Evolutionary conservation across 2,888 invertebrate species (phyloP), one percentile per base, ranked within the genome.

Genomic region (Drosophila helvetica): DNA sequence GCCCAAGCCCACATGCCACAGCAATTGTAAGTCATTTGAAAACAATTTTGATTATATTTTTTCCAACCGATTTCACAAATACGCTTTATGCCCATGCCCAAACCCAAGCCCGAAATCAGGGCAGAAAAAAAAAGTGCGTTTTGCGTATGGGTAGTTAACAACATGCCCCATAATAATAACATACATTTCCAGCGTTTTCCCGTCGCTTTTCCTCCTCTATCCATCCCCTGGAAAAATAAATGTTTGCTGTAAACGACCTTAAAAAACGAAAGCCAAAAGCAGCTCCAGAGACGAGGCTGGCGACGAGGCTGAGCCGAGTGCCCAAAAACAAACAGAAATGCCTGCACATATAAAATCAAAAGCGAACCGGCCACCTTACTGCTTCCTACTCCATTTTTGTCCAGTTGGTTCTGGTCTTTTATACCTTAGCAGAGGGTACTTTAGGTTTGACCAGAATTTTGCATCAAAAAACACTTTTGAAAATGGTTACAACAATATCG

Each of bases 31-130:
- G 85, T 81, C 88, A 89, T 89, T 87, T 76, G 86, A 86, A 89
- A 89, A 85, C 89, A 89, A 87, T 89, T 86, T 87, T 86, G 89
- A 87, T 89, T 89, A 83, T 89, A 80, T 88, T 90, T 86, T 89
- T 89, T 90, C 90, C 88, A 81, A 90, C 64, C 90, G 88, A 89
- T 90, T 89, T 89, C 86, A 82, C 86, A 90, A 90, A 90, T 86
- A 81, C 80, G 79, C 80, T 79, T 86, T 82, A 87, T 88, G 83
- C 77, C 74, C 72, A 75, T 56, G 63, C 78, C 45, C 63, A 4
- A 54, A 33, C 12, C 50, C 22, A n/a, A 53, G n/a, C 19, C 19
- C 45, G 22, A 27, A 45, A 56, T 27, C 27, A 30, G 18, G 18
- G 42, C 15, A n/a, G 48, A 57, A 57, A 54, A 65, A 69, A 65